Evolutionary conservation across 1,140 invertebrate species (phyloP).

Genomic region (Cydia amplana): DNA sequence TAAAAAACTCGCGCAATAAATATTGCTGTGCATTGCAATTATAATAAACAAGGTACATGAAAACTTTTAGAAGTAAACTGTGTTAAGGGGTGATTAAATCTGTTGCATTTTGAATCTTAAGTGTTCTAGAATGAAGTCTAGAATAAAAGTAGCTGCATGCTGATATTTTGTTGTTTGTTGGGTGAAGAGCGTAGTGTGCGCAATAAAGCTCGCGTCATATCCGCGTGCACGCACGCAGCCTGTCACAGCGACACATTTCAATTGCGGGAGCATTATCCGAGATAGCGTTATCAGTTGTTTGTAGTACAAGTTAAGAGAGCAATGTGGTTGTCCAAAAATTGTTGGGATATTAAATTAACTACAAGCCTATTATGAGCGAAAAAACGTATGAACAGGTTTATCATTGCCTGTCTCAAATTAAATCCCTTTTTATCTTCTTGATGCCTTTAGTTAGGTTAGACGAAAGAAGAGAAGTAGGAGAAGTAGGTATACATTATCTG

Average conservation of each 20-base stretch:
- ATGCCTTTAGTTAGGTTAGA: too few species aligned
- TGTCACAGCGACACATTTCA: constrained; percentile 51
- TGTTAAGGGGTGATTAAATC: neutral
- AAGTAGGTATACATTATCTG: too few species aligned
- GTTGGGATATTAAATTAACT: too few species aligned
- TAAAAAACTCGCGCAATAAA: constrained; percentile 9
- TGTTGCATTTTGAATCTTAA: neutral
- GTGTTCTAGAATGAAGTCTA: neutral
- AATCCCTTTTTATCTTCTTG: too few species aligned
- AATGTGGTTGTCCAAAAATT: neutral
- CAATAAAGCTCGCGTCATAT: constrained; percentile 20
- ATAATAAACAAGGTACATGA: constrained; percentile 11
- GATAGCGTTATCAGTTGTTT: constrained; percentile 40
- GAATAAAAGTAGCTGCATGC: neutral
- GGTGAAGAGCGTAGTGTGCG: neutral
- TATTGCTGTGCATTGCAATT: constrained; percentile 4
- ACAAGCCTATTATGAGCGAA: neutral
- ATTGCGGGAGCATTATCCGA: constrained; percentile 50
- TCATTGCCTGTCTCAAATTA: too few species aligned
- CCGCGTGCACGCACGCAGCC: constrained; percentile 39
- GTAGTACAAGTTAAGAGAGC: constrained; percentile 36
- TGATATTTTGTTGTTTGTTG: neutral
- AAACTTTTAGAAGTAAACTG: neutral
- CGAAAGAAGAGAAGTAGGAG: too few species aligned
- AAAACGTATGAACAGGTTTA: neutral